Percentiles rank a stretch among this genome's conserved stretches.
These are phyloP conservation scores for Ricordea florida DNA, from an alignment of 92 coral and sea anemone genomes.

Conservation along the genomic window DNA sequence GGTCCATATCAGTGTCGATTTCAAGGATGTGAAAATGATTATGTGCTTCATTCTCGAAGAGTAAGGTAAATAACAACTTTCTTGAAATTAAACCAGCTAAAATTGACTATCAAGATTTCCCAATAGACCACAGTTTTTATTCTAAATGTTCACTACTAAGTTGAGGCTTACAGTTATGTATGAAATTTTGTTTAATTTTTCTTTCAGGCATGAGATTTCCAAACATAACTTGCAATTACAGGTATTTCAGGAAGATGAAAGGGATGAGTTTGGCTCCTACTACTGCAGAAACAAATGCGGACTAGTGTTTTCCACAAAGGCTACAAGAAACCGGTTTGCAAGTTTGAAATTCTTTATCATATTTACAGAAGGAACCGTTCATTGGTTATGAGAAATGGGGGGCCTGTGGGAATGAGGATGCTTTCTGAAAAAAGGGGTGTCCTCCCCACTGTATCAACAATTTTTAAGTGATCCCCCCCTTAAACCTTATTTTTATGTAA, in stretches of 20 bases:
- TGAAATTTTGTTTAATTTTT: too few species aligned
- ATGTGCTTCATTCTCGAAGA: constrained; percentile 22
- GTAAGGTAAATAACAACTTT: neutral
- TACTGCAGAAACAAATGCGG: constrained; percentile 49
- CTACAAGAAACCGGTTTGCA: constrained; percentile 48
- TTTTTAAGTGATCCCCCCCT: too few species aligned
- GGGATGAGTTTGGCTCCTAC: constrained; percentile 56
- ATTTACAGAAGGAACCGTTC: too few species aligned
- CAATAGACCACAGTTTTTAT: neutral
- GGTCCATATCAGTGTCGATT: constrained; percentile 13
- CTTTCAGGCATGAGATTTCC: constrained; percentile 44
- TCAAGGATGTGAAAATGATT: constrained; percentile 3
- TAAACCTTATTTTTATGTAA: too few species aligned
- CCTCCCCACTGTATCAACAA: too few species aligned
- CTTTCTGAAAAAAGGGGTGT: too few species aligned
- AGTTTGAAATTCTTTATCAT: too few species aligned
- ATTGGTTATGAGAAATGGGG: too few species aligned
- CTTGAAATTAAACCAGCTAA: neutral
- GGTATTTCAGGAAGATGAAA: constrained; percentile 14
- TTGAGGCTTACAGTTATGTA: neutral
- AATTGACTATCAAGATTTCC: neutral
- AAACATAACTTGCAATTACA: constrained; percentile 14
- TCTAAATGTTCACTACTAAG: neutral
- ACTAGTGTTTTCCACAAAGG: constrained; percentile 38
- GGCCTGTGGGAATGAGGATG: too few species aligned